A percentile compares a stretch with the other conserved stretches of the same genome.
phyloP scores from a whole-genome alignment of 1,140 invertebrate genomes.

The Lordiphosa collinella region DNA sequence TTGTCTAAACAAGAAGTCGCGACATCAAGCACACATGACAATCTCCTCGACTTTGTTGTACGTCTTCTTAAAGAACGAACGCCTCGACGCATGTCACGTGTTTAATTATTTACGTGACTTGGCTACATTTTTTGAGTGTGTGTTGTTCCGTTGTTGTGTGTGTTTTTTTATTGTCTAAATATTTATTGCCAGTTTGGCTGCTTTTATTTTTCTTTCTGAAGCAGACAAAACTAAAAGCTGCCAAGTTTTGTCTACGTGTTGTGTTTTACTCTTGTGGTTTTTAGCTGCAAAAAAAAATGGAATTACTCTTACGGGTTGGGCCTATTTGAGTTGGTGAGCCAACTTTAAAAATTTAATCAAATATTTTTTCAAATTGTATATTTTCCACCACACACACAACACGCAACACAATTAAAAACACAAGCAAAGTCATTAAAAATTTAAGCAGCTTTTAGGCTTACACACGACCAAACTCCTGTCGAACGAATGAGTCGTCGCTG shows the following conservation, averaged over 20 bases:
- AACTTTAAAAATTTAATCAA: no score
- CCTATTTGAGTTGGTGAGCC: no score
- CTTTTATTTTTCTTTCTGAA: conserved; percentile 3
- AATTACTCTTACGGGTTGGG: no score
- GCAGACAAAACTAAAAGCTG: neutral
- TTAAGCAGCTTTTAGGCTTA: conserved; percentile 76
- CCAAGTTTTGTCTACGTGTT: neutral
- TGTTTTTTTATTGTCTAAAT: conserved; percentile 31
- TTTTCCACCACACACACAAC: conserved; percentile 16
- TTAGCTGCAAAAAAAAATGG: no score
- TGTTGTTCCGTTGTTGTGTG: conserved; percentile 6
- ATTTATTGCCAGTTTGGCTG: conserved; percentile 42
- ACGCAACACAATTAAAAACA: conserved; percentile 68
- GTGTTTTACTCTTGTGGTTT: no score
- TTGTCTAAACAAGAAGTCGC: conserved; percentile 37
- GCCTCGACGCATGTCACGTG: conserved; percentile 63
- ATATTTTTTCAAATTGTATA: neutral
- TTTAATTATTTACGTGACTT: conserved; percentile 74
- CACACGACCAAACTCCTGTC: conserved; percentile 31
- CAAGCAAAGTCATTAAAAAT: conserved; percentile 75
- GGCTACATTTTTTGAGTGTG: conserved; percentile 39
- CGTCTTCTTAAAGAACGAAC: conserved; percentile 11
- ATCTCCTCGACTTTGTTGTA: neutral
- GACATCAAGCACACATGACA: conserved; percentile 26
- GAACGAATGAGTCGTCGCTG: conserved; percentile 27